A percentile compares a stretch with the other conserved stretches of the same genome.
These are phyloP conservation scores for Drosophila conformis DNA, from an alignment of 2,888 invertebrate genomes.

Conservation along the genomic window DNA sequence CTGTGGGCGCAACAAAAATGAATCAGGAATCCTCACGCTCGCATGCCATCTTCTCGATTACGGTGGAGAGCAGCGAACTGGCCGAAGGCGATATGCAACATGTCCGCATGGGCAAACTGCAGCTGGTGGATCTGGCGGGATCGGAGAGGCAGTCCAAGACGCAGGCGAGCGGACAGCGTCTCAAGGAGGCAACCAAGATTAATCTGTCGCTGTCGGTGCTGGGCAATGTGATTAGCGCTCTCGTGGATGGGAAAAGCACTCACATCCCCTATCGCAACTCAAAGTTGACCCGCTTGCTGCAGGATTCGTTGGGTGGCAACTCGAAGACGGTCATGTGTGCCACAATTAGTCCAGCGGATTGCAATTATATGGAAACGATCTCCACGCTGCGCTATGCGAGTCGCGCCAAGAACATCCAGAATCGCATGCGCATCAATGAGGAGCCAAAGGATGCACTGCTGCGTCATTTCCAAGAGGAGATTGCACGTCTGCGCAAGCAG, in stretches of 20 bases:
- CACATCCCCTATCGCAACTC: conserved; percentile 99
- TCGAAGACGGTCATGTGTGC: conserved; percentile 98
- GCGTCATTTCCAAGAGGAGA: conserved; percentile 98
- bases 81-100: conserved; percentile 93
- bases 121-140: conserved; percentile 98
- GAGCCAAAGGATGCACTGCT: conserved; percentile 98
- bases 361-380: conserved; percentile 98
- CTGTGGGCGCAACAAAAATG: conserved; percentile 97
- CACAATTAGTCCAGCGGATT: conserved; percentile 97
- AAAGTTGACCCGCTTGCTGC: conserved; percentile 96
- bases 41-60: conserved; percentile 99
- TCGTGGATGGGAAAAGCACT: conserved; percentile 98
- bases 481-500: conserved; percentile 95
- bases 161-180: conserved; percentile 95
- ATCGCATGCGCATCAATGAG: conserved; percentile 97
- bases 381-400: conserved; percentile 98
- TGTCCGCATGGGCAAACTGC: conserved; percentile 97
- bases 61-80: conserved; percentile 96
- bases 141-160: conserved; percentile 99
- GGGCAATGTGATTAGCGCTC: conserved; percentile 98
- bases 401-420: conserved; percentile 98
- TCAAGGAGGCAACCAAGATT: conserved; percentile 99
- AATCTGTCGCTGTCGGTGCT: conserved; percentile 98
- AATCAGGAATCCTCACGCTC: conserved; percentile 98
- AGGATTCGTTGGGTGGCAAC: conserved; percentile 98